These are phyloP conservation scores for Callyntrura sp. DNA, from an alignment of 2,888 invertebrate species.

Conservation along the genomic window DNA sequence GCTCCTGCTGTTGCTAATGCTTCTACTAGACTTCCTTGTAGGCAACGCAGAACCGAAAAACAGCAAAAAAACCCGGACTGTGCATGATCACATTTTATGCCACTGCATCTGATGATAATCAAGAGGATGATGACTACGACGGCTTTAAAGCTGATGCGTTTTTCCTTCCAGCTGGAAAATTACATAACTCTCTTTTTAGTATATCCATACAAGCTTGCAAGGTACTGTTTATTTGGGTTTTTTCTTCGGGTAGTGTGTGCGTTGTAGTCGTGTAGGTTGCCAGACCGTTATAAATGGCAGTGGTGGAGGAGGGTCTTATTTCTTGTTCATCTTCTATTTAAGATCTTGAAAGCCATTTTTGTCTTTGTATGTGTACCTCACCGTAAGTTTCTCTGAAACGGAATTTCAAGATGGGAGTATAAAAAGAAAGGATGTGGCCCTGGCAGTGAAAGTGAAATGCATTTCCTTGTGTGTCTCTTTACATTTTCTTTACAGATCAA, in stretches of 20 bases:
- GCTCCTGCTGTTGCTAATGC: neutral
- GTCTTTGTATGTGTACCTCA: neutral
- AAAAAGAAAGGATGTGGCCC: conserved; percentile 61
- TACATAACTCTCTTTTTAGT: conserved; percentile 21
- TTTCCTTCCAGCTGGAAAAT: conserved; percentile 67
- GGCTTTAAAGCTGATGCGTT: conserved; percentile 48
- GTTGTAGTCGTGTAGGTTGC: neutral
- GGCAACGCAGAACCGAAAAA: neutral
- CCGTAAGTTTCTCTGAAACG: neutral
- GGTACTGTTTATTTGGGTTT: neutral
- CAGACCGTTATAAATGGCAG: conserved; percentile 61
- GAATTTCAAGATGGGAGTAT: neutral
- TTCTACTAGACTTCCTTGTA: neutral
- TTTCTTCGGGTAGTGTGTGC: neutral
- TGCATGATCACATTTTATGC: conserved; percentile 64
- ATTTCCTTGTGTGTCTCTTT: conserved; percentile 56
- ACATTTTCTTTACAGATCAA: conserved; percentile 53
- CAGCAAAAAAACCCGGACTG: neutral
- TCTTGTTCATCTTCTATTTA: neutral
- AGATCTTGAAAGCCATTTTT: conserved; percentile 51
- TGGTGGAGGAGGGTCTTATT: conserved; percentile 18
- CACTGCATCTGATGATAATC: conserved; percentile 43
- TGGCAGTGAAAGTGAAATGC: conserved; percentile 73
- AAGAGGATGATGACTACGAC: conserved; percentile 15
- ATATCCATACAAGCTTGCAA: neutral